Evolutionary conservation across 2,797 vertebrate species (phyloP).

Genomic region (Paramormyrops hopkinsi): DNA sequence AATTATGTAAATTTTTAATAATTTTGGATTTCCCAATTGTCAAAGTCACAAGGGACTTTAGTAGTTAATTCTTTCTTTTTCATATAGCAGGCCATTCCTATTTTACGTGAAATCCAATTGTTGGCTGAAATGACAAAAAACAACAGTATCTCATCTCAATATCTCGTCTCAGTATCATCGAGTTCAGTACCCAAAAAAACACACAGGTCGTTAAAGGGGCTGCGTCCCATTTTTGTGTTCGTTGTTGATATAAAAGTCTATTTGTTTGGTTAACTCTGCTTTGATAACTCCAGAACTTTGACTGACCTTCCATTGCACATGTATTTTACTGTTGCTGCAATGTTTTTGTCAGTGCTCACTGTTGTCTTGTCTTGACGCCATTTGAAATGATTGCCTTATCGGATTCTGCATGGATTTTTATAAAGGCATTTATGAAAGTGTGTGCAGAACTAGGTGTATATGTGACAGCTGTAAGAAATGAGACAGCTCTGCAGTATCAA

Average conservation of each 20-base stretch:
- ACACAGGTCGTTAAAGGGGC: not conserved
- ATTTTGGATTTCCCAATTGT: conserved; percentile 4
- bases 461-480: not conserved
- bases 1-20: not conserved
- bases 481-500: not conserved
- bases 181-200: not conserved
- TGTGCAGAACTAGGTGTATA: not conserved
- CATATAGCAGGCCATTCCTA: not conserved
- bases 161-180: not conserved
- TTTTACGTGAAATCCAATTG: not conserved
- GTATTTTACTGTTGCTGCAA: not conserved
- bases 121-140: not conserved
- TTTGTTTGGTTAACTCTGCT: not conserved
- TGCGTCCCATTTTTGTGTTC: not conserved
- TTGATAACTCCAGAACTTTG: not conserved
- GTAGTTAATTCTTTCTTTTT: not conserved
- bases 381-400: not conserved
- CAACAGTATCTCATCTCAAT: not conserved
- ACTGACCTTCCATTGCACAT: not conserved
- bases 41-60: not conserved
- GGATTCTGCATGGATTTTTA: not conserved
- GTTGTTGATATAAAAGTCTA: not conserved
- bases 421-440: not conserved
- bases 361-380: not conserved
- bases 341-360: not conserved